A percentile compares a stretch with the other conserved stretches of the same genome.
Conservation (phyloP, 2,797 vertebrate species). For the Takifugu ocellatus region DNA sequence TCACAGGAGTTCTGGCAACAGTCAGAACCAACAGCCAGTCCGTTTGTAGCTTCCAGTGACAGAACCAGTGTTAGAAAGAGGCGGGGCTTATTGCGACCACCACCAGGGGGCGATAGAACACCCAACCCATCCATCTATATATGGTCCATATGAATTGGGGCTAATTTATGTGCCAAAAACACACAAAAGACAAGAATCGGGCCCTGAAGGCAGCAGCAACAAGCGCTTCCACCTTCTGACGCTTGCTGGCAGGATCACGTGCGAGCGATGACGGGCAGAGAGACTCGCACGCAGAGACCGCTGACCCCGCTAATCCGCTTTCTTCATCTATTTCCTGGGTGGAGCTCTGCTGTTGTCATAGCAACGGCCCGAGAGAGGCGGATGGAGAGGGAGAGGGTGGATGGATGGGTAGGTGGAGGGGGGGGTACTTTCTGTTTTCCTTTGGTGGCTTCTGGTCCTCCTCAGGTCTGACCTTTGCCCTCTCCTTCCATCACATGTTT, state of each 20-base stretch:
- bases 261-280: slow-evolving; percentile 10
- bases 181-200: no score
- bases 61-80: no score
- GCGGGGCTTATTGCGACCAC: no score
- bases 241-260: background rate
- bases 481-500: slow-evolving; percentile 30
- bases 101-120: no score
- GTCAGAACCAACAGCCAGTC: no score
- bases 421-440: slow-evolving; percentile 61
- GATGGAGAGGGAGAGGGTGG: slow-evolving; percentile 3
- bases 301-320: slow-evolving; percentile 73
- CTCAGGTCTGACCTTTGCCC: slow-evolving; percentile 29
- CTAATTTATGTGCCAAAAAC: no score
- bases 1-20: no score
- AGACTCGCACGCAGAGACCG: slow-evolving; percentile 40
- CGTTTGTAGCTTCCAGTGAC: no score
- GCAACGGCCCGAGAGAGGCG: slow-evolving; percentile 36
- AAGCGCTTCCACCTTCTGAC: no score
- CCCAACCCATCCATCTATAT: no score
- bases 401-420: slow-evolving; percentile 51
- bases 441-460: slow-evolving; percentile 58
- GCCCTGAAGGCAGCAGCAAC: no score
- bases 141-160: no score
- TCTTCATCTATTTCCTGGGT: slow-evolving; percentile 66
- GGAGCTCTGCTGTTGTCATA: slow-evolving; percentile 65